Conservation (phyloP, 1,140 invertebrate species). For the Plutomurus gul region DNA sequence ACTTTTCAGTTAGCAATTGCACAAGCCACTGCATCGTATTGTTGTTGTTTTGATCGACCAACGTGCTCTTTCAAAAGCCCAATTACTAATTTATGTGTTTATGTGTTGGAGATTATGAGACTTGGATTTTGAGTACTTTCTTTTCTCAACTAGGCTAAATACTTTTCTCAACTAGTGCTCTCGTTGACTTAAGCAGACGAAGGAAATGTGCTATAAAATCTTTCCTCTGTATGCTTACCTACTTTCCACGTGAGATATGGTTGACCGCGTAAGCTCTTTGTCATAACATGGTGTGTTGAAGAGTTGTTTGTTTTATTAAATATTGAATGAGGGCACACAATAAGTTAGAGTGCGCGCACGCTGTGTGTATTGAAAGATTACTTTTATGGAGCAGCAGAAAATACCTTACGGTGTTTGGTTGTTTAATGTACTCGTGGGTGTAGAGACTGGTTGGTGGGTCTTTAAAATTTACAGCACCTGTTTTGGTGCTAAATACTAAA, state of each 20-base stretch:
- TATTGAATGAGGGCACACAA: background rate
- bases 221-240: too few relatives aligned
- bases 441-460: background rate
- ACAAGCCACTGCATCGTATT: background rate
- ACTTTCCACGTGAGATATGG: too few relatives aligned
- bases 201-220: too few relatives aligned
- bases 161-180: too few relatives aligned
- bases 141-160: too few relatives aligned
- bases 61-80: background rate
- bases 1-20: background rate
- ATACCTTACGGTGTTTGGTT: background rate
- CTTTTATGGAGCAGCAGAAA: background rate
- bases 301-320: background rate
- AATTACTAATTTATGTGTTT: too few relatives aligned
- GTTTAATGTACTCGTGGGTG: background rate
- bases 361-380: background rate
- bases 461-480: background rate
- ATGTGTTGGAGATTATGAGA: too few relatives aligned
- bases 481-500: slow-evolving; percentile 9
- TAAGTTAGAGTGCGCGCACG: too few relatives aligned
- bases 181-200: too few relatives aligned
- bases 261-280: background rate
- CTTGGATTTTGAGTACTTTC: too few relatives aligned
- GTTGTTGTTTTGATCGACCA: background rate
- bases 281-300: background rate